phyloP scores from a whole-genome alignment of 2,113 vertebrate genomes.

The Lanius collurio region DNA sequence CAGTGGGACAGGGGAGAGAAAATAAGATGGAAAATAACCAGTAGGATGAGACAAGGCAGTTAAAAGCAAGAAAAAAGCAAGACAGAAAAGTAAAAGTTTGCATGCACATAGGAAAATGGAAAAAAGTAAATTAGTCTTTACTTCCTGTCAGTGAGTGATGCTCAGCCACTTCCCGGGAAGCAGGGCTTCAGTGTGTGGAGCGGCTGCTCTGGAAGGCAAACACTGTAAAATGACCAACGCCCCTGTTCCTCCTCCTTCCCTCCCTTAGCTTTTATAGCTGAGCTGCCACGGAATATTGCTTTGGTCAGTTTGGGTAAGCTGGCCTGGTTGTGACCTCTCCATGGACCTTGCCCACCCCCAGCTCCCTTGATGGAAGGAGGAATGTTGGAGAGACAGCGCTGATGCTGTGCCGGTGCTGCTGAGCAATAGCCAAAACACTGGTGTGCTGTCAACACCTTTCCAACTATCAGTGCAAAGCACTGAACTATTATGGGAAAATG shows the following conservation, averaged over 20 bases:
- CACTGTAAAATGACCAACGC: neutral
- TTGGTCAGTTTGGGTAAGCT: neutral
- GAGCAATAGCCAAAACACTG: neutral
- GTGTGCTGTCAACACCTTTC: neutral
- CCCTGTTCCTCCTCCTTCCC: neutral
- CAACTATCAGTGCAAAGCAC: fast-evolving
- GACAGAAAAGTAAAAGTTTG: neutral
- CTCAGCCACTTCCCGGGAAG: neutral
- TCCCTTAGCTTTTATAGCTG: neutral
- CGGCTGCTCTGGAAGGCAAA: neutral
- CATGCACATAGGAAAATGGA: neutral
- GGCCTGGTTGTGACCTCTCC: neutral
- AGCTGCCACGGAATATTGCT: neutral
- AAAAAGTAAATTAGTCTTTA: neutral
- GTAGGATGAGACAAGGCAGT: neutral
- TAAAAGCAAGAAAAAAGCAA: neutral
- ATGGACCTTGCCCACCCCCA: neutral
- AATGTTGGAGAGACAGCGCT: neutral
- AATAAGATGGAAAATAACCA: neutral
- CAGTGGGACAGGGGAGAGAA: neutral
- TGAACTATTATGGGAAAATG: neutral
- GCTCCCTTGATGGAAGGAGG: no score
- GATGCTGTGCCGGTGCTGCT: neutral
- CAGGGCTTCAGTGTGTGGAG: neutral
- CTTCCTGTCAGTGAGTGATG: fast-evolving